Percentiles rank a stretch among this genome's conserved stretches.
Conservation (phyloP, 2,888 invertebrate genomes). For the Tiphia femorata region DNA sequence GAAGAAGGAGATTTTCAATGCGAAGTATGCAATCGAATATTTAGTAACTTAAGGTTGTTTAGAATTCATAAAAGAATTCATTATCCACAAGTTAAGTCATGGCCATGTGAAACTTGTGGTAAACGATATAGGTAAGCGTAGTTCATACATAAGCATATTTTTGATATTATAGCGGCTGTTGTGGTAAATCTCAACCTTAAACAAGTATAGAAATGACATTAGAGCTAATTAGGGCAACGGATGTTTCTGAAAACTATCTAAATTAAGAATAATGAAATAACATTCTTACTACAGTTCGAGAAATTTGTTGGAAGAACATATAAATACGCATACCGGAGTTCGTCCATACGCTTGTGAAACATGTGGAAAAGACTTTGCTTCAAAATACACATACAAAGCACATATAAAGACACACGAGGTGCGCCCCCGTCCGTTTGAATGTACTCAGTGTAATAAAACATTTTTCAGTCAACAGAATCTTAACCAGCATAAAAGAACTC, state of each 20-base stretch:
- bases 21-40: constrained; percentile 75
- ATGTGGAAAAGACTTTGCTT: constrained; percentile 82
- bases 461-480: constrained; percentile 85
- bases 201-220: too few relatives aligned
- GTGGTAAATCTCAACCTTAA: too few relatives aligned
- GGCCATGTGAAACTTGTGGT: constrained; percentile 77
- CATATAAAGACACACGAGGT: constrained; percentile 81
- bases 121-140: constrained; percentile 74
- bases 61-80: constrained; percentile 77
- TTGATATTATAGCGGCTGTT: too few relatives aligned
- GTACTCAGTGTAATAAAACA: constrained; percentile 77
- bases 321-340: constrained; percentile 78
- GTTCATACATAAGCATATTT: background rate
- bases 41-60: constrained; percentile 74
- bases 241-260: background rate
- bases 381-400: constrained; percentile 83
- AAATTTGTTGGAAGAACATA: constrained; percentile 79
- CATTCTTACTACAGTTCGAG: constrained; percentile 71
- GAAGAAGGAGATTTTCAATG: constrained; percentile 77
- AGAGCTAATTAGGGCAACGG: too few relatives aligned
- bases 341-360: constrained; percentile 77
- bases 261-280: background rate
- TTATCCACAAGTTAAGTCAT: constrained; percentile 74
- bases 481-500: constrained; percentile 81
- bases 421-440: constrained; percentile 79